phyloP scores from a whole-genome alignment of 2,888 invertebrate genomes.

The Polyploca ridens region DNA sequence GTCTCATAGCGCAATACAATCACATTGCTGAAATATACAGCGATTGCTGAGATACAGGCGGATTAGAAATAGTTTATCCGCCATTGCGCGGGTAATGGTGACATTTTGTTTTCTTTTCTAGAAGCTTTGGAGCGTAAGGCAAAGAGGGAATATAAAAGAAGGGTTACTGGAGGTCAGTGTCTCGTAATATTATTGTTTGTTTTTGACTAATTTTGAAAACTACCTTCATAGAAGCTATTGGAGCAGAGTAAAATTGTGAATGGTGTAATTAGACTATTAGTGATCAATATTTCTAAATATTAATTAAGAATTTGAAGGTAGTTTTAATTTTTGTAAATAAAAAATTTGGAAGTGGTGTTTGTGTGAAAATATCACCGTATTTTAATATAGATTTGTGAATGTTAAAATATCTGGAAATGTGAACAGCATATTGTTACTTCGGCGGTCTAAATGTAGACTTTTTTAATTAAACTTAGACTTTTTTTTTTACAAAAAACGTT shows the following conservation, averaged over 20 bases:
- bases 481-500: no score
- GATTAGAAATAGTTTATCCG: not conserved
- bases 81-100: not conserved
- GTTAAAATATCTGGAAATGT: not conserved
- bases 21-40: not conserved
- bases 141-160: constrained; percentile 69
- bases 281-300: not conserved
- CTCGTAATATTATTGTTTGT: constrained; percentile 47
- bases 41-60: not conserved
- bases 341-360: not conserved
- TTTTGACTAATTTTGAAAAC: not conserved
- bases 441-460: no score
- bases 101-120: constrained; percentile 39
- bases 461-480: no score
- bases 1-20: not conserved
- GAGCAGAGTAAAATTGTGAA: no score
- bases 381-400: not conserved
- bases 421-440: no score
- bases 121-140: constrained; percentile 75
- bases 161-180: constrained; percentile 54
- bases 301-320: not conserved
- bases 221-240: not conserved
- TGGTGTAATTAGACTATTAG: no score
- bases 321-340: not conserved
- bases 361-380: not conserved